phyloP scores from a whole-genome alignment of 2,113 vertebrate species.

The Steatornis caripensis region DNA sequence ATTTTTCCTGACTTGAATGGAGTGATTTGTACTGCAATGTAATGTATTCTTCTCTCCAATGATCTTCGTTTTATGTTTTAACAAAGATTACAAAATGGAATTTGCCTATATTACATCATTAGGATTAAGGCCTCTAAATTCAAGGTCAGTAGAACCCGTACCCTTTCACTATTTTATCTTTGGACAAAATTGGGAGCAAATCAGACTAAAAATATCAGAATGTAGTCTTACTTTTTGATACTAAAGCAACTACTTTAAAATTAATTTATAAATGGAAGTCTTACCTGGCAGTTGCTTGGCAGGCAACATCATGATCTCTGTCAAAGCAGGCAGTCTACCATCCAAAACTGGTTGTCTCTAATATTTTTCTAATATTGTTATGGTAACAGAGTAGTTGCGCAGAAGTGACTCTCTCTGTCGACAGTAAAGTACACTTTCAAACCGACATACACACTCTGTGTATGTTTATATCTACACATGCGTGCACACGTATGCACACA shows the following conservation, averaged over 20 bases:
- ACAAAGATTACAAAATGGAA: neutral
- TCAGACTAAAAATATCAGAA: neutral
- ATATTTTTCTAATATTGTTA: neutral
- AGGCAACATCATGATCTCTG: neutral
- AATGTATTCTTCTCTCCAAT: neutral
- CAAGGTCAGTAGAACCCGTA: neutral
- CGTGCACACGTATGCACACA: accelerated
- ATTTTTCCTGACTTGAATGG: neutral
- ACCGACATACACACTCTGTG: accelerated
- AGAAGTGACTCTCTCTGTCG: neutral
- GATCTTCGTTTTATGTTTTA: neutral
- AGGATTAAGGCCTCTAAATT: neutral
- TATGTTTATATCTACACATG: accelerated
- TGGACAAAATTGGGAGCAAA: neutral
- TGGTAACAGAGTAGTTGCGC: neutral
- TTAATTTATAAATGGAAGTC: neutral
- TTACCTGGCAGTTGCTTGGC: neutral
- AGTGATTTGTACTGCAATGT: neutral
- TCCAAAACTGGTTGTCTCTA: neutral
- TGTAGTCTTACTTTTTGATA: neutral
- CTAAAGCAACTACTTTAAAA: neutral
- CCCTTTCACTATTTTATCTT: neutral
- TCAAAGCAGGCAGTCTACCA: neutral
- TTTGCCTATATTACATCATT: neutral
- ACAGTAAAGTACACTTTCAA: neutral